Percentiles rank a stretch among this genome's conserved stretches.
These are phyloP conservation scores for Sphyrna mokarran DNA, from an alignment of 2,113 vertebrate genomes.

Conservation along the genomic window DNA sequence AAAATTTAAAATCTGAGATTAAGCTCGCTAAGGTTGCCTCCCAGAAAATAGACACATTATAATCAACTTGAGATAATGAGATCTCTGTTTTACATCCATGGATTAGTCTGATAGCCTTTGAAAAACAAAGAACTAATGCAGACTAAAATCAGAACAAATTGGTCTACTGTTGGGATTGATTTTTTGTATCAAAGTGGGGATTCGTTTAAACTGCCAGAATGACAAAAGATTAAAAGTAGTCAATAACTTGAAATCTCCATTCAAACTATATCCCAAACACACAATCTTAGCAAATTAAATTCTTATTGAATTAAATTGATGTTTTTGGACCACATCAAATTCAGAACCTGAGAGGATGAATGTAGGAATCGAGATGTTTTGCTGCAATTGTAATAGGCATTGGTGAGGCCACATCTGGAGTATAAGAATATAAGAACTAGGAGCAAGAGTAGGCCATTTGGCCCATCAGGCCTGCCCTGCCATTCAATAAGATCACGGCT, in stretches of 20 bases:
- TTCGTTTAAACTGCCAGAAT: not conserved
- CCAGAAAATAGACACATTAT: not conserved
- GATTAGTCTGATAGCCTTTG: not conserved
- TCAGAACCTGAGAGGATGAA: not conserved
- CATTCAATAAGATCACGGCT: no score
- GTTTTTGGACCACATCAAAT: not conserved
- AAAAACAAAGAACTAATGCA: not conserved
- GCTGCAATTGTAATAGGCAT: no score
- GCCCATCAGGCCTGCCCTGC: no score
- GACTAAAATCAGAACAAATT: not conserved
- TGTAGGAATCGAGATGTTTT: no score
- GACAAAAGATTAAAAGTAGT: not conserved
- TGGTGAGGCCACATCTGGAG: no score
- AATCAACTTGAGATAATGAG: not conserved
- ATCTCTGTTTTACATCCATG: not conserved
- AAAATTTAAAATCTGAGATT: not conserved
- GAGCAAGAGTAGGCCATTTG: no score
- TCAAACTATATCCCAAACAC: not conserved
- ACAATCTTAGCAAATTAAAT: not conserved
- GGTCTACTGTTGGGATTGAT: not conserved
- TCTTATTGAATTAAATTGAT: not conserved
- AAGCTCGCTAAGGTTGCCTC: not conserved
- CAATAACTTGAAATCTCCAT: not conserved
- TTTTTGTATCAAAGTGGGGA: not conserved
- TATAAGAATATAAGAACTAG: no score